These are phyloP conservation scores for Cricetomys ansorgei DNA, from an alignment of 2,113 vertebrate genomes.

Conservation along the genomic window DNA sequence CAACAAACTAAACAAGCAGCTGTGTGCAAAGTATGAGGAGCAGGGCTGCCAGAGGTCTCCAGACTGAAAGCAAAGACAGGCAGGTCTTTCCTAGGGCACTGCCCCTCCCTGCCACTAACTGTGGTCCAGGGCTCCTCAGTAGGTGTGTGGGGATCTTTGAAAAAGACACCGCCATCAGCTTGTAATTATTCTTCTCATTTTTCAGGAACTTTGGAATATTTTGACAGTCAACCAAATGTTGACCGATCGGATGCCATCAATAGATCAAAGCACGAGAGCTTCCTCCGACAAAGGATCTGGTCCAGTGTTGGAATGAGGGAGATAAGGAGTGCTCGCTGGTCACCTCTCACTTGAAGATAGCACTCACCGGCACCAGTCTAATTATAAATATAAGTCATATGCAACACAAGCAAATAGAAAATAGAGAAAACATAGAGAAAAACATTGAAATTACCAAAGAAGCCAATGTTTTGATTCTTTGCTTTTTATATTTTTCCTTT, in stretches of 20 bases:
- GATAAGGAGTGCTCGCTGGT: neutral
- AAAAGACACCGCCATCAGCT: neutral
- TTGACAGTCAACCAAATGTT: neutral
- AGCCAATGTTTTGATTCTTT: no score
- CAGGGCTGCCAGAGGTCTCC: neutral
- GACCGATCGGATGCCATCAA: neutral
- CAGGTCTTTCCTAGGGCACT: neutral
- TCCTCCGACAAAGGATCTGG: neutral
- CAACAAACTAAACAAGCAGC: neutral
- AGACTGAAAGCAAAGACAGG: neutral
- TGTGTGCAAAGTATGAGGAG: neutral
- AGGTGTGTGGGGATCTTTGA: neutral
- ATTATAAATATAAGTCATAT: slow-evolving; percentile 36
- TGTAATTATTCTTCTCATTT: slow-evolving; percentile 10
- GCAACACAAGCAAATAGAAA: slow-evolving; percentile 31
- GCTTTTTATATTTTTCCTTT: slow-evolving; percentile 13
- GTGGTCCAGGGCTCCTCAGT: fast-evolving
- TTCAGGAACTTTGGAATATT: slow-evolving; percentile 30
- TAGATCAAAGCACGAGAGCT: neutral
- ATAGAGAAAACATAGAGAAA: neutral
- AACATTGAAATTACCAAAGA: no score
- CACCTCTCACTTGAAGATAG: slow-evolving; percentile 15
- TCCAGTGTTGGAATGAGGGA: neutral
- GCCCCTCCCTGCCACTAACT: neutral
- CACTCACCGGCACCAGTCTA: neutral